These are phyloP conservation scores for Venusia cambrica DNA, from an alignment of 2,888 invertebrate genomes.

Conservation along the genomic window DNA sequence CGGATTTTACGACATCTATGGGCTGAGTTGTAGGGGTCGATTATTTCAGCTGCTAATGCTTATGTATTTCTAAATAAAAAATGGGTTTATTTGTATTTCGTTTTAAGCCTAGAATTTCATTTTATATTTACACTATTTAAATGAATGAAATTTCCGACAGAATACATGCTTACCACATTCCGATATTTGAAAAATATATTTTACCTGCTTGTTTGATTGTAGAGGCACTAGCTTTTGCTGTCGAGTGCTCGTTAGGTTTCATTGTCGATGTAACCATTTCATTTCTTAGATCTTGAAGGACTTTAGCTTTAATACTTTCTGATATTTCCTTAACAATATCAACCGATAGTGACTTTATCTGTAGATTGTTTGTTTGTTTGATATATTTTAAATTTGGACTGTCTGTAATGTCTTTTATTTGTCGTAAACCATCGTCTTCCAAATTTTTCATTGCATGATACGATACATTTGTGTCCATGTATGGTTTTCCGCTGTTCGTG, in stretches of 20 bases:
- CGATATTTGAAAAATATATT: not conserved
- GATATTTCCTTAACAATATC: slow-evolving; percentile 52
- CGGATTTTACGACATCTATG: too few species aligned
- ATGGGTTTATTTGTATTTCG: too few species aligned
- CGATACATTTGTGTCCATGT: slow-evolving; percentile 5
- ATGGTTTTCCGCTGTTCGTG: slow-evolving; percentile 2
- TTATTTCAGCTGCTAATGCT: slow-evolving; percentile 1
- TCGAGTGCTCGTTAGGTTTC: slow-evolving; percentile 8
- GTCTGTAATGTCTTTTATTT: slow-evolving; percentile 2
- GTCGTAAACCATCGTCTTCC: not conserved
- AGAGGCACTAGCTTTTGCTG: slow-evolving; percentile 19
- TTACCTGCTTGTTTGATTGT: slow-evolving; percentile 9
- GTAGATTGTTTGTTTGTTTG: not conserved
- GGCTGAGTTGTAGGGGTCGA: too few species aligned
- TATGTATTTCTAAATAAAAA: too few species aligned
- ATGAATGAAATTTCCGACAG: too few species aligned
- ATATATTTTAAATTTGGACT: slow-evolving; percentile 3
- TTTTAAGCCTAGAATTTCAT: too few species aligned
- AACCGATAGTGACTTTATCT: slow-evolving; percentile 10
- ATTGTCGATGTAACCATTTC: slow-evolving; percentile 23
- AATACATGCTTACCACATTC: too few species aligned
- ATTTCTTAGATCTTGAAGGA: slow-evolving; percentile 50
- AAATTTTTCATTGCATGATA: slow-evolving; percentile 7
- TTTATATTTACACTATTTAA: too few species aligned
- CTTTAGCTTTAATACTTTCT: slow-evolving; percentile 51